Percentiles rank a stretch among this genome's conserved stretches.
Conservation (phyloP, 2,113 vertebrate genomes). For the Eira barbara region DNA sequence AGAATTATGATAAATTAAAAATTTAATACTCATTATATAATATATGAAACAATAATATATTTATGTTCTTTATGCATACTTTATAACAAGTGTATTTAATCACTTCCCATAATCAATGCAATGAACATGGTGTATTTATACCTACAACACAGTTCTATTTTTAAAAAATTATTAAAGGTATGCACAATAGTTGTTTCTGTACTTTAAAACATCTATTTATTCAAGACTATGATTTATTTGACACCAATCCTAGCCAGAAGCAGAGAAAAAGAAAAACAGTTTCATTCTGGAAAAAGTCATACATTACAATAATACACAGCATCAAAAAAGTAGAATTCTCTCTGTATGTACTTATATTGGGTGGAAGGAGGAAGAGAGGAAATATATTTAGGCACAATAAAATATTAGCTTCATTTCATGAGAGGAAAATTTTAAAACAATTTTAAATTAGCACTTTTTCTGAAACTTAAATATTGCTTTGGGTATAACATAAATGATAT, state of each 20-base stretch:
- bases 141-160: background rate
- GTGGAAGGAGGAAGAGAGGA: background rate
- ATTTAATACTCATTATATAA: background rate
- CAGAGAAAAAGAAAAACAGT: background rate
- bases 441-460: background rate
- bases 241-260: background rate
- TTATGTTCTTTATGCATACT: background rate
- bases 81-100: background rate
- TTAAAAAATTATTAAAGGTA: background rate
- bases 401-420: background rate
- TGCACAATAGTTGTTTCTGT: background rate
- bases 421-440: background rate
- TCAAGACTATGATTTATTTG: background rate
- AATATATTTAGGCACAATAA: background rate
- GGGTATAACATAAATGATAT: background rate
- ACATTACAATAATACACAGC: background rate
- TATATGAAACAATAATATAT: background rate
- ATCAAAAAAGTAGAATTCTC: background rate
- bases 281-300: background rate
- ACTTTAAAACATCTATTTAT: background rate
- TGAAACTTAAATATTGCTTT: background rate
- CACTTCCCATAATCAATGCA: background rate
- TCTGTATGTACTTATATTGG: background rate
- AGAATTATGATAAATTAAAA: background rate
- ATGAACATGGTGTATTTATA: background rate